Conservation (phyloP, 2,888 invertebrate species). For the Dromius quadrimaculatus region DNA sequence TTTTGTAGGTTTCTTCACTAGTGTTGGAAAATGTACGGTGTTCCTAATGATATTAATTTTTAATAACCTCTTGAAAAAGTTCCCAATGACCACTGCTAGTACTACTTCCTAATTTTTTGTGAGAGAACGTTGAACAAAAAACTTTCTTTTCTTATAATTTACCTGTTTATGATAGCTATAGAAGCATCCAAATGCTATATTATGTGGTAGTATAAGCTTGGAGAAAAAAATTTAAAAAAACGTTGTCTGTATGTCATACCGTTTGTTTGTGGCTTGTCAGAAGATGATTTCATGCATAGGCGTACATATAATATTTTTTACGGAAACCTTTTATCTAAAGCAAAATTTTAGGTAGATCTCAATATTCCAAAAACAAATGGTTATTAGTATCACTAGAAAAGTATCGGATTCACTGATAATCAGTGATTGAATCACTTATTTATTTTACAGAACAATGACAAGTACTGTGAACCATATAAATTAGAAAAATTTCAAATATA, state of each 20-base stretch:
- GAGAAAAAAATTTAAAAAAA: slow-evolving; percentile 31
- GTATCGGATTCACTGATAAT: too few relatives aligned
- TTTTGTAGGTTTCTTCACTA: not conserved
- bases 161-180: slow-evolving; percentile 29
- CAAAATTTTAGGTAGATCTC: too few relatives aligned
- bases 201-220: slow-evolving; percentile 32
- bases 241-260: slow-evolving; percentile 48
- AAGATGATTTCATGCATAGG: slow-evolving; percentile 31
- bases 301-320: slow-evolving; percentile 3
- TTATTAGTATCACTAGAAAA: too few relatives aligned
- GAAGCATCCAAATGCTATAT: slow-evolving; percentile 42
- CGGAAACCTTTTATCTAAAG: too few relatives aligned
- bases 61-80: slow-evolving; percentile 13
- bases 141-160: slow-evolving; percentile 38
- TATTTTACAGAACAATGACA: too few relatives aligned
- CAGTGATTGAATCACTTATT: too few relatives aligned
- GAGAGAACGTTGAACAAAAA: slow-evolving; percentile 14
- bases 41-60: slow-evolving; percentile 29
- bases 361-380: too few relatives aligned
- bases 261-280: slow-evolving; percentile 44
- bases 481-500: too few relatives aligned
- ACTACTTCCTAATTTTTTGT: slow-evolving; percentile 41
- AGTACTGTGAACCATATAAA: too few relatives aligned
- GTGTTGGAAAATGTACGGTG: not conserved
- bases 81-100: slow-evolving; percentile 25